Evolutionary conservation across 1,140 invertebrate genomes (phyloP), one percentile per base, ranked within the genome.

Genomic region (Heliconius eleuchia): DNA sequence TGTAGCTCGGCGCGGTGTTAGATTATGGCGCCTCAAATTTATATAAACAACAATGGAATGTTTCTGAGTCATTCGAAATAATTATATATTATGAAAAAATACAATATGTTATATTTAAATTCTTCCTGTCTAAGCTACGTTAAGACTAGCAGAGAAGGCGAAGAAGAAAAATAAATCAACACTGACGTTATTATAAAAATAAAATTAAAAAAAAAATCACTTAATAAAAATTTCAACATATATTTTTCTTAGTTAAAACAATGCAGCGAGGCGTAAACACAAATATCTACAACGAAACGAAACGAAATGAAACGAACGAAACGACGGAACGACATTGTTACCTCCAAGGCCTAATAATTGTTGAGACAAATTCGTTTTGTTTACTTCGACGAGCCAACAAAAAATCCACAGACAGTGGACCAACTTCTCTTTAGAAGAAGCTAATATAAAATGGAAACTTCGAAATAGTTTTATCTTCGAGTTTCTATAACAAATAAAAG

Each of bases 331-430:
- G 34, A 66, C 23, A 66, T 66, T 55, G n/a, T 19, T 30, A 30
- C 27, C 30, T 30, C 52, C 73, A 74, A 55, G 73, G 73, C 46
- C 80, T 60, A 73, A 55, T 84, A 84, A 82, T 83, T 80, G 72
- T 77, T 78, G 72, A 80, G 81, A 78, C 83, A 82, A 83, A 84
- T 81, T 75, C 73, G 72, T 57, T 71, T 81, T 78, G 79, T 80
- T 81, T 80, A 79, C 74, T 50, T 52, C 79, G 46, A 23, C 71
- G 71, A 37, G 13, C 7, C 73, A 78, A 78, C 77, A 78, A 76
- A 79, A 74, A 77, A 80, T 37, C 73, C 18, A 23, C 74, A 3
- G 30, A 34, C 37, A 23, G 72, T 19, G 39, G 66, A 70, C 55
- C 23, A 77, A 77, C 42, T 77, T 77, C 57, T 72, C 76, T n/a